Percentiles rank a stretch among this genome's conserved stretches.
Conservation (phyloP, 1,140 invertebrate species). For the Drosophila pseudoobscura region DNA sequence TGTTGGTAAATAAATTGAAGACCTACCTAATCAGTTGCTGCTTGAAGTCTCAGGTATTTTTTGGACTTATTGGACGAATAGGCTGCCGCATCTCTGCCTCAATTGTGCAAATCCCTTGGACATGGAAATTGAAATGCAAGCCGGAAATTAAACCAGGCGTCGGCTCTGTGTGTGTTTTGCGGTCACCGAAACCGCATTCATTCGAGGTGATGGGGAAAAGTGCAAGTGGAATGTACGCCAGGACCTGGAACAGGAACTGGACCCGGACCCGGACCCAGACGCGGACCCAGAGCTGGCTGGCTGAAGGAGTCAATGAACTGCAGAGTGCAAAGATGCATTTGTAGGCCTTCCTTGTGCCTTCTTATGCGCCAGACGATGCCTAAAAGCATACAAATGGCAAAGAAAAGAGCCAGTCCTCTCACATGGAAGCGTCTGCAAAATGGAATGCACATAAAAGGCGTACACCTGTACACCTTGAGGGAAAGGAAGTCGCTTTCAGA, state of each 20-base stretch:
- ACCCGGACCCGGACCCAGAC: neutral
- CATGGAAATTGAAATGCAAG: slow-evolving; percentile 18
- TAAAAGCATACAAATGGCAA: slow-evolving; percentile 64
- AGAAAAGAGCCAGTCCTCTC: slow-evolving; percentile 1
- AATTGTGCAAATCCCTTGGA: slow-evolving; percentile 31
- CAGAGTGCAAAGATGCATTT: slow-evolving; percentile 58
- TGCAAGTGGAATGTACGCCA: slow-evolving; percentile 50
- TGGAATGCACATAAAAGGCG: neutral
- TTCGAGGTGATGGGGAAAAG: slow-evolving; percentile 39
- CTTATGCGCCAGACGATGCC: slow-evolving; percentile 41
- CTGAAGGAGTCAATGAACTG: slow-evolving; percentile 45
- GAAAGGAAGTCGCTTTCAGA: neutral
- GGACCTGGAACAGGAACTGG: no score
- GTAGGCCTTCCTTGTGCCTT: slow-evolving; percentile 42
- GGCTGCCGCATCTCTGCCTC: neutral
- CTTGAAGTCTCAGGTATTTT: no score
- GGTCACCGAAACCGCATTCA: slow-evolving; percentile 22
- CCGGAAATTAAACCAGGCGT: slow-evolving; percentile 48
- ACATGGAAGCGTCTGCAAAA: no score
- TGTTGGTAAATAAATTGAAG: no score
- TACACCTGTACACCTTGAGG: neutral
- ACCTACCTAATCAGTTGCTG: no score
- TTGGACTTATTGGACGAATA: no score
- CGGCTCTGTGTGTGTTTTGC: slow-evolving; percentile 36
- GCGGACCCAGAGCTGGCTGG: neutral